Base-by-base conservation (phyloP, 2,797 vertebrate species). In the Oreortyx pictus region DNA sequence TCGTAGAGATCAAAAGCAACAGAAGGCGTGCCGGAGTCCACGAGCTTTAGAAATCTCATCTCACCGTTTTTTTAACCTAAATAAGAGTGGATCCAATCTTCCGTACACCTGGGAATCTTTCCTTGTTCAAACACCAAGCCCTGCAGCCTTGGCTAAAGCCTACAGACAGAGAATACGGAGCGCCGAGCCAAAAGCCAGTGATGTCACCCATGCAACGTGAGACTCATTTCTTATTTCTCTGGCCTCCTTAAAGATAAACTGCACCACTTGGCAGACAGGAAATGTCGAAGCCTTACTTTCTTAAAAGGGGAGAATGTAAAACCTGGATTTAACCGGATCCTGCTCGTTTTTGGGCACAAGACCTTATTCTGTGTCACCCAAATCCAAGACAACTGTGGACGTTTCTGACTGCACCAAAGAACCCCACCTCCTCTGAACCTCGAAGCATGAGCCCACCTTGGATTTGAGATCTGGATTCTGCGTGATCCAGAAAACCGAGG, bases 151-250 rank as follows among this genome's bases (percentile, higher is more conserved):
- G 97, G 97, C 97, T 96, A 96, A 96, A 97, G 95, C 96, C 97
- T 96, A 97, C 97, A 96, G 97, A 90, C 95, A 95, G 90, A 97
- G 98, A 97, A 97, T 95, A 95, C 97, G 77, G 97, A 98, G 95
- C 82, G 72, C 96, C 94, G 96, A 97, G 97, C 98, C 97, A 97
- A 97, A 97, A 98, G 98, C 97, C 97, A 98, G 98, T 98, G 98
- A 99, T 98, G 98, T 99, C 98, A 99, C 98, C 98, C 97, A 96
- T 98, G 97, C 98, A 98, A 98, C 98, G 98, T 98, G 98, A 98
- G 98, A 97, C 96, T 98, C 97, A 98, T 98, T 97, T 97, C 98
- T 98, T 98, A 98, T 98, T 98, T 98, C 98, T 97, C 97, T 97
- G 89, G 95, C 97, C 97, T 98, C 97, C 98, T 99, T 98, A 98